A percentile compares a stretch with the other conserved stretches of the same genome.
Evolutionary conservation across 1,140 invertebrate species (phyloP).

Genomic region (Microplitis demolitor): DNA sequence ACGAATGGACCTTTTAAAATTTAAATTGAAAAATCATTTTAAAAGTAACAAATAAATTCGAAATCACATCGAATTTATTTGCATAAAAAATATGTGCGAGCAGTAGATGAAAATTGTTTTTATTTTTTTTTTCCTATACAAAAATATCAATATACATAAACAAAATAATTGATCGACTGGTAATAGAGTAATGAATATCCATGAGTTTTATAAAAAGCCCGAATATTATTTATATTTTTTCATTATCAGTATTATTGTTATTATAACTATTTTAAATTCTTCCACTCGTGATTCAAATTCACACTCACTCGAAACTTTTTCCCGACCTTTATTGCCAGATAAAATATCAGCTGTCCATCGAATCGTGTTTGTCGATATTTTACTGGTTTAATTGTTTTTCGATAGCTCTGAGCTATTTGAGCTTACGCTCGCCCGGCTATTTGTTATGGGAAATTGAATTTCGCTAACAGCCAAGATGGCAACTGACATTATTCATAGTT

Average conservation of each 20-base stretch:
- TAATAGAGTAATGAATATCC: no score
- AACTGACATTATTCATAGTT: slow-evolving; percentile 34
- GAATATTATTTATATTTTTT: no score
- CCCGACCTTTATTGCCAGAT: slow-evolving; percentile 37
- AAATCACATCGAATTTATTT: no score
- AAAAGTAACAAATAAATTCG: no score
- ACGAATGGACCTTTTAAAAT: not conserved
- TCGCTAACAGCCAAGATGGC: slow-evolving; percentile 46
- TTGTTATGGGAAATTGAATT: slow-evolving; percentile 52
- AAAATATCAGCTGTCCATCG: slow-evolving; percentile 55
- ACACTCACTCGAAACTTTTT: slow-evolving; percentile 24
- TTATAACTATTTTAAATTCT: not conserved
- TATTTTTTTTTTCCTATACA: not conserved
- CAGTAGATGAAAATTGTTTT: no score
- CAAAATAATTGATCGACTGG: no score
- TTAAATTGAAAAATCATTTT: not conserved
- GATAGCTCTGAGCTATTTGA: slow-evolving; percentile 45
- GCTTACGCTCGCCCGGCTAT: slow-evolving; percentile 38
- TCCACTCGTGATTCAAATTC: not conserved
- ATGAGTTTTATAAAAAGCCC: no score
- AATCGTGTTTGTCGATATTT: slow-evolving; percentile 54
- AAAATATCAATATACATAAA: not conserved
- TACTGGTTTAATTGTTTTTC: slow-evolving; percentile 59
- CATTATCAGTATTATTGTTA: not conserved
- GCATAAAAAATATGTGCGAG: not conserved